These are phyloP conservation scores for Aphidius ervi DNA, from an alignment of 1,140 invertebrate genomes.

Conservation along the genomic window DNA sequence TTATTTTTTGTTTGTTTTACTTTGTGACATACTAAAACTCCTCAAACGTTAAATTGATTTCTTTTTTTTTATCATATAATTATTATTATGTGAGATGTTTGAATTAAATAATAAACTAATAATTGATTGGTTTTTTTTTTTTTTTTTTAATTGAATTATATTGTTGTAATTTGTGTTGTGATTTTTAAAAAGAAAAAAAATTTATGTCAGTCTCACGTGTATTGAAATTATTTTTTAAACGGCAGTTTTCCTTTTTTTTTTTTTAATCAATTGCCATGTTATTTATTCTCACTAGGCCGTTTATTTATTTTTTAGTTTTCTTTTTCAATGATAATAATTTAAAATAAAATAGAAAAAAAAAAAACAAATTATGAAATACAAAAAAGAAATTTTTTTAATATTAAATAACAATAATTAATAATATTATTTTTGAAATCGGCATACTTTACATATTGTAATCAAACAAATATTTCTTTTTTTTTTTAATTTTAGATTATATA, in stretches of 20 bases:
- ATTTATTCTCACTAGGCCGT: neutral
- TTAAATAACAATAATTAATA: slow-evolving; percentile 50
- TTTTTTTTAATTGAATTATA: too few relatives aligned
- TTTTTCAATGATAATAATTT: slow-evolving; percentile 21
- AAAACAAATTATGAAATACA: slow-evolving; percentile 25
- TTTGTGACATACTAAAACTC: too few relatives aligned
- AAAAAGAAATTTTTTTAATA: slow-evolving; percentile 27
- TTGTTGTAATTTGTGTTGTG: too few relatives aligned
- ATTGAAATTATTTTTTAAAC: too few relatives aligned
- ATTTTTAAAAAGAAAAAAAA: too few relatives aligned
- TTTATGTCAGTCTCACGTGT: too few relatives aligned
- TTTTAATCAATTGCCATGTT: neutral
- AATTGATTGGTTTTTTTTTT: too few relatives aligned
- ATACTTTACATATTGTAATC: slow-evolving; percentile 48
- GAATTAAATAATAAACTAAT: too few relatives aligned
- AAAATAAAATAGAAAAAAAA: slow-evolving; percentile 26
- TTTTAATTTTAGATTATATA: slow-evolving; percentile 38
- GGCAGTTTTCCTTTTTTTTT: neutral
- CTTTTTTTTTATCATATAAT: too few relatives aligned
- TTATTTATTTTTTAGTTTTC: neutral
- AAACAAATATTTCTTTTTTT: slow-evolving; percentile 39
- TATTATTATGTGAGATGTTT: too few relatives aligned
- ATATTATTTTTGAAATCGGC: slow-evolving; percentile 45
- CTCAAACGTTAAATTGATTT: too few relatives aligned
- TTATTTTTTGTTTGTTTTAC: too few relatives aligned